Percentiles rank a stretch among this genome's conserved stretches.
Evolutionary conservation across 2,888 invertebrate genomes (phyloP).

Genomic region (Galerucella nymphaeae): DNA sequence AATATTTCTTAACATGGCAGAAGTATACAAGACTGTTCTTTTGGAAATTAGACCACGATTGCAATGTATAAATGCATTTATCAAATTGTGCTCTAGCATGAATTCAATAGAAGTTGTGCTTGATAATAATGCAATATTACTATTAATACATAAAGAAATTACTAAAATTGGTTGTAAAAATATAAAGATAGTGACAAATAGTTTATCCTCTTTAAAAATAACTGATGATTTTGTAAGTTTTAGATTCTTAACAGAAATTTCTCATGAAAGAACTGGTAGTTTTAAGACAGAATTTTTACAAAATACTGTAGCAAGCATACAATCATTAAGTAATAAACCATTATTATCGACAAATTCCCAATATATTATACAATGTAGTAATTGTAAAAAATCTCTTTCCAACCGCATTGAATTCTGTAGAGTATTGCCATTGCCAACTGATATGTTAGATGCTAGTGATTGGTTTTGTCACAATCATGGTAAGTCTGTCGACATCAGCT

Average conservation of each 20-base stretch:
- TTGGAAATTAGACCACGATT: conserved; percentile 72
- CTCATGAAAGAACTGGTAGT: conserved; percentile 50
- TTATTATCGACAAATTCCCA: conserved; percentile 65
- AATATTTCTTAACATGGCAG: conserved; percentile 57
- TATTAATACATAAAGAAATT: conserved; percentile 43
- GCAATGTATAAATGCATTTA: conserved; percentile 72
- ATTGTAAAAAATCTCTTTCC: conserved; percentile 56
- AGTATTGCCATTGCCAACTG: conserved; percentile 72
- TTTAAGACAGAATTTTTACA: conserved; percentile 58
- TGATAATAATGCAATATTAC: conserved; percentile 49
- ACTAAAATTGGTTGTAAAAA: conserved; percentile 47
- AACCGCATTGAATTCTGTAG: conserved; percentile 66
- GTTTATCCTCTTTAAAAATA: conserved; percentile 57
- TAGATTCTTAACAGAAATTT: conserved; percentile 57
- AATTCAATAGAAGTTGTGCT: conserved; percentile 50
- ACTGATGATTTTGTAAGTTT: conserved; percentile 57
- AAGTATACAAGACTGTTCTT: conserved; percentile 65
- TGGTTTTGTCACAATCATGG: conserved; percentile 74
- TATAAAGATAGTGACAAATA: conserved; percentile 54
- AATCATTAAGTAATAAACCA: conserved; percentile 50
- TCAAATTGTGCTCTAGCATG: conserved; percentile 52
- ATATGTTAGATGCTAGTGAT: conserved; percentile 71
- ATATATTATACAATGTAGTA: conserved; percentile 66
- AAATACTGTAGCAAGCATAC: conserved; percentile 41
- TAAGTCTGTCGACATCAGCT: conserved; percentile 45